Base-by-base conservation (phyloP, 2,113 vertebrate species). In the Pitta sordida region DNA sequence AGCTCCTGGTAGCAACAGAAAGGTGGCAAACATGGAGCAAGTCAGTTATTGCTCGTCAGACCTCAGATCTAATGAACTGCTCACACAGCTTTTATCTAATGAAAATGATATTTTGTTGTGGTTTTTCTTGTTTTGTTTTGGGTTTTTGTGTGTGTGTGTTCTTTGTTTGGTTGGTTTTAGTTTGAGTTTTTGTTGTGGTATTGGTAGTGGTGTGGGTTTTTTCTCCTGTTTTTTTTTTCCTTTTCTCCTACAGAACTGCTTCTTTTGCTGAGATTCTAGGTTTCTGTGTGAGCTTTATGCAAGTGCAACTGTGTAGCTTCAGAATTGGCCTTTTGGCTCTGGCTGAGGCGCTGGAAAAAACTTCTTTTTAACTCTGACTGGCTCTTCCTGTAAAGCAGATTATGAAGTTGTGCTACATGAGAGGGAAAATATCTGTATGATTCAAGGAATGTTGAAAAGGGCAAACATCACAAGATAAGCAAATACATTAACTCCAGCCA, bases 71-170 rank as follows among this genome's bases (percentile, higher is more conserved):
- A 14, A 20, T 36, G 67, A 73, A 4, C 26, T 58, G 20, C 14
- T 78, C 34, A 1, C 5, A 2, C 27, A 21, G 3, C 8, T 65
- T 69, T 65, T 59, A 21, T 67, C 51, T 39, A 48, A 48, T 1
- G 1, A 21, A 39, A 76, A 15, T 5, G 15, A 19, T 78, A 39
- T 16, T 34, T 65, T 43, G 7, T 26, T 36, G 7, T n/a, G 52
- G 0, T 16, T 23, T 55, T n/a, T 44, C 37, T 6, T 2, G 2
- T 19, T 37, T 27, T 58, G 6, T n/a, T n/a, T n/a, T n/a, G 6
- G 20, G 3, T 15, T 37, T 17, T 48, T n/a, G n/a, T n/a, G n/a
- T n/a, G n/a, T n/a, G n/a, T n/a, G n/a, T n/a, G n/a, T n/a, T n/a
- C n/a, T n/a, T n/a, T n/a, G n/a, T n/a, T n/a, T n/a, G n/a, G n/a